Base-by-base conservation (phyloP, 2,888 invertebrate species). In the Thera obeliscata region DNA sequence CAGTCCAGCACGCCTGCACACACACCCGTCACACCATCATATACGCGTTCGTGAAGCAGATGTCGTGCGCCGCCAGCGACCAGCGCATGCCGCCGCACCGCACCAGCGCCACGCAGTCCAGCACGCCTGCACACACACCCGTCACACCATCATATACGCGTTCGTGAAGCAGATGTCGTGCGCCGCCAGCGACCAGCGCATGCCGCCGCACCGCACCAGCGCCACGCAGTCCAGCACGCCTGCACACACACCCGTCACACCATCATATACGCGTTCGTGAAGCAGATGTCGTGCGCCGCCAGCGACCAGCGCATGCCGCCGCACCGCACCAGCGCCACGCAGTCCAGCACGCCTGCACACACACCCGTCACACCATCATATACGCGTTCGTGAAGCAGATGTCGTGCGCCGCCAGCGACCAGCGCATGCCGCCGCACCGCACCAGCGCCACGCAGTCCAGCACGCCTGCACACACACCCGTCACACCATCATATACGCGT, bases 141-240 rank as follows among this genome's bases (percentile, higher is more conserved):
- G n/a, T n/a, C n/a, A n/a, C n/a, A n/a, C n/a, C n/a, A n/a, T n/a
- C n/a, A n/a, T n/a, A n/a, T n/a, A n/a, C 76, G 95, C 95, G 84
- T 96, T 97, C 6, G 98, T 98, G 93, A 98, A 99, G 93, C 98
- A 99, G 86, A 99, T 98, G 93, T 99, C 99, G 87, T 99, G 97
- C 71, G 99, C 99, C 46, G 98, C 98, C 78, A 98, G 94, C 58
- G 98, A 96, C 98, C 99, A 99, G 78, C 99, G 95, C 95, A 98
- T 96, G 85, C 94, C 94, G 73, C 94, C 89, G 58, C 95, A 94
- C 90, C 95, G 83, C 96, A 93, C 62, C 73, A 97, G 89, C 84
- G 96, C 94, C 70, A 94, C 93, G 81, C 96, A 83, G 81, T 96
- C 96, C 85, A 98, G 92, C 73, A 96, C 95, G 74, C 96, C 97